Evolutionary conservation across 37 sponge, comb jelly and placozoan species (phyloP), one percentile per base, ranked within the genome.

Genomic region (Aplysina aerophoba): DNA sequence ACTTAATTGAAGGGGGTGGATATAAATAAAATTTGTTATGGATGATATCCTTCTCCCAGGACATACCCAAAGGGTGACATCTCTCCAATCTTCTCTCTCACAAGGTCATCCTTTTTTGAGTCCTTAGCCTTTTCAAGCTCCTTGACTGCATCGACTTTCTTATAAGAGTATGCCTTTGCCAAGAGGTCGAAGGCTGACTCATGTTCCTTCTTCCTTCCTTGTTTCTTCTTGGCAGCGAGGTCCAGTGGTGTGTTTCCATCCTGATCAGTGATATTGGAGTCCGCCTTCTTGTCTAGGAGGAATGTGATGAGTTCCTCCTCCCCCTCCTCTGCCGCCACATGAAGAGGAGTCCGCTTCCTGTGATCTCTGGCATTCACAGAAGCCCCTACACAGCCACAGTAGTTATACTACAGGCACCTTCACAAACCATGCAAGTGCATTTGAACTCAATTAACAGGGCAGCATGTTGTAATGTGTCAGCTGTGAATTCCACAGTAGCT

Each of bases 231-330:
- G 21, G 78, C 78, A 19, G 78, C 78, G 3, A 75, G 4, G 25
- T 75, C 78, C 78, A 75, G 53, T 53, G 78, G 53, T 40, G 78
- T 75, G 78, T 75, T 21, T 25, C 78, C 78, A 1, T 75, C 78
- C 16, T 40, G 39, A 54, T 75, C 78, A 40, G 24, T 24, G 1
- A 41, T 14, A 36, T 44, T 36, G 37, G 54, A 24, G 37, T 75
- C 78, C 4, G 78, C 78, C 1, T 75, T 36, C 24, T 40, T 17
- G 54, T 75, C 78, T 36, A 75, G 78, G 78, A 75, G 78, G 11
- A 17, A 19, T 24, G 20, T 11, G 3, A 40, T 24, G 17, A 24
- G 50, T 6, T 75, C 78, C 78, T 75, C 78, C 50, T 75, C 78
- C 20, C 78, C 78, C 53, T 40, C 78, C 50, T 75, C 78, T 1